phyloP scores from a whole-genome alignment of 2,797 vertebrate genomes.

The Intellagama lesueurii region DNA sequence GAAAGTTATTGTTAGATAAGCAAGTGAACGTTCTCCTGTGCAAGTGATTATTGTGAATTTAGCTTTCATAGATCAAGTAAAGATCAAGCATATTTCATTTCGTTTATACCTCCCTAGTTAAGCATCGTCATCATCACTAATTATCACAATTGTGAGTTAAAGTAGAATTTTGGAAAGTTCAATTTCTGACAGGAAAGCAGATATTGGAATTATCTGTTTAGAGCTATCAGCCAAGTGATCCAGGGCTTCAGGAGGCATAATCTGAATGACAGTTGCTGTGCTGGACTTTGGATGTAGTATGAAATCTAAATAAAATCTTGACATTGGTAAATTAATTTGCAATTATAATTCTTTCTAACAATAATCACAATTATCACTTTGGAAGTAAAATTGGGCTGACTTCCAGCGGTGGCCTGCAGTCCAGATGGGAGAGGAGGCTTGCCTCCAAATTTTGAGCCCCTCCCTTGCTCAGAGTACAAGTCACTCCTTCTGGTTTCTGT shows the following conservation, averaged over 20 bases:
- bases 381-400: not conserved
- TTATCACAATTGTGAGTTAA: not conserved
- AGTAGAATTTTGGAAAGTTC: not conserved
- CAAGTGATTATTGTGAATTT: not conserved
- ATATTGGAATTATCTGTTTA: not conserved
- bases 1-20: not conserved
- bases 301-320: slow-evolving; percentile 14
- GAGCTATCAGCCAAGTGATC: not conserved
- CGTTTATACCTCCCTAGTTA: not conserved
- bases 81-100: not conserved
- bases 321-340: not conserved
- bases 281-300: not conserved
- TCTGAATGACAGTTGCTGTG: not conserved
- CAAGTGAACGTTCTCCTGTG: not conserved
- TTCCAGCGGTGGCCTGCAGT: too few relatives aligned
- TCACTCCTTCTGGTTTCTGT: too few relatives aligned
- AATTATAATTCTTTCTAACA: not conserved
- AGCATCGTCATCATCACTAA: not conserved
- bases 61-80: not conserved
- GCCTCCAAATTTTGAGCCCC: too few relatives aligned
- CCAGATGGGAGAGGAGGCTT: too few relatives aligned
- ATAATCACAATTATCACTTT: not conserved
- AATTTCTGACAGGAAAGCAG: not conserved
- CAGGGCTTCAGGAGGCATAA: not conserved
- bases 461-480: too few relatives aligned